Conservation (phyloP, 2,113 vertebrate genomes). For the Thunnus maccoyii region DNA sequence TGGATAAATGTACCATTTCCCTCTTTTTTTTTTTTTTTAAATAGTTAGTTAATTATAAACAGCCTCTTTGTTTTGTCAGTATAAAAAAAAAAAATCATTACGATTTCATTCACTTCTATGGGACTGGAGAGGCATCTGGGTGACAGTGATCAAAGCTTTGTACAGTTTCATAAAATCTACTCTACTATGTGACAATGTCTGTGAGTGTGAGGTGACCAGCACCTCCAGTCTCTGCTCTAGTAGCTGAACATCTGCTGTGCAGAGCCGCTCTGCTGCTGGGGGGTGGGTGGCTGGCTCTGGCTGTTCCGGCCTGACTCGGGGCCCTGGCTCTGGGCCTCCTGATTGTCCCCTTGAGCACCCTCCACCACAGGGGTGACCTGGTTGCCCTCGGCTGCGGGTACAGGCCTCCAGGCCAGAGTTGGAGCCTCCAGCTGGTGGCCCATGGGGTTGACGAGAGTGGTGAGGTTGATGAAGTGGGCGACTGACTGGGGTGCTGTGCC, state of each 20-base stretch:
- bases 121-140: slow-evolving; percentile 68
- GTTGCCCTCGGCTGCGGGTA: slow-evolving; percentile 83
- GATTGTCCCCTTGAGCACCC: slow-evolving; percentile 69
- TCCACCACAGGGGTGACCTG: slow-evolving; percentile 61
- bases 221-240: slow-evolving; percentile 78
- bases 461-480: slow-evolving; percentile 97
- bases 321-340: slow-evolving; percentile 80
- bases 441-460: slow-evolving; percentile 96
- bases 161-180: slow-evolving; percentile 45
- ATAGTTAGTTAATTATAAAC: slow-evolving; percentile 2
- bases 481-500: slow-evolving; percentile 86
- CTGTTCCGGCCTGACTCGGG: slow-evolving; percentile 57
- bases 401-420: slow-evolving; percentile 91
- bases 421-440: slow-evolving; percentile 90
- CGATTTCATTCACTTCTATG: slow-evolving; percentile 28
- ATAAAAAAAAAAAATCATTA: slow-evolving; percentile 1
- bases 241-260: slow-evolving; percentile 94
- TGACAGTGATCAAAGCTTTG: slow-evolving; percentile 55
- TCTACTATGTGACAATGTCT: slow-evolving; percentile 35
- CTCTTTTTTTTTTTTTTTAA: not conserved
- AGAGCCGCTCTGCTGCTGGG: slow-evolving; percentile 77
- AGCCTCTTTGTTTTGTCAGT: slow-evolving; percentile 35
- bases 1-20: slow-evolving; percentile 30
- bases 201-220: slow-evolving; percentile 62
- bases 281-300: slow-evolving; percentile 71